Evolutionary conservation across 2,888 invertebrate genomes (phyloP).

Genomic region (Calliphora vomitoria): DNA sequence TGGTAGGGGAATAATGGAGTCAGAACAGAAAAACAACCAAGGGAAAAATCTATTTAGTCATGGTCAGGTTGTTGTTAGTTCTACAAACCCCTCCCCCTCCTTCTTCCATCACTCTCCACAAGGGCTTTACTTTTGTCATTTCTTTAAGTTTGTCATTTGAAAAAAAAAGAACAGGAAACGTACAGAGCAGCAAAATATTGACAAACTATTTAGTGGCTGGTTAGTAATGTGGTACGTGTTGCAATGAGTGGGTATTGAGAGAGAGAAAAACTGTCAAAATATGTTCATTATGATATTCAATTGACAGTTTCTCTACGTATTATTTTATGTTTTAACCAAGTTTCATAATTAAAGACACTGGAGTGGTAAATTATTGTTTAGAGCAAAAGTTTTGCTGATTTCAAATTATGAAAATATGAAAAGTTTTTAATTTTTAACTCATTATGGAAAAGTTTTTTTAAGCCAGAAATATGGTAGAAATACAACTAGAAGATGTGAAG

Average conservation of each 20-base stretch:
- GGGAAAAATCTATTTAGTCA: constrained; percentile 32
- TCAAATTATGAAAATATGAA: neutral
- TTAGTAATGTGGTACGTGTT: neutral
- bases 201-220: constrained; percentile 60
- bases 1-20: neutral
- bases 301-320: constrained; percentile 14
- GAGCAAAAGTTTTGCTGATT: constrained; percentile 1
- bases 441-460: neutral
- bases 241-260: neutral
- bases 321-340: neutral
- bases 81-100: neutral
- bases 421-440: neutral
- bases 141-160: constrained; percentile 5
- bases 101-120: neutral
- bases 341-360: constrained; percentile 32
- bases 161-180: constrained; percentile 30
- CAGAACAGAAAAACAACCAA: neutral
- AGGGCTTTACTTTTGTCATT: neutral
- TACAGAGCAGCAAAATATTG: constrained; percentile 56
- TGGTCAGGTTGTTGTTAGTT: constrained; percentile 22
- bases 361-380: neutral
- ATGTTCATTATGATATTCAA: constrained; percentile 23
- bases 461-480: neutral
- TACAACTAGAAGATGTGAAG: too few species aligned
- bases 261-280: constrained; percentile 33